Conservation (phyloP, 2,113 vertebrate genomes). For the Agelaius phoeniceus region DNA sequence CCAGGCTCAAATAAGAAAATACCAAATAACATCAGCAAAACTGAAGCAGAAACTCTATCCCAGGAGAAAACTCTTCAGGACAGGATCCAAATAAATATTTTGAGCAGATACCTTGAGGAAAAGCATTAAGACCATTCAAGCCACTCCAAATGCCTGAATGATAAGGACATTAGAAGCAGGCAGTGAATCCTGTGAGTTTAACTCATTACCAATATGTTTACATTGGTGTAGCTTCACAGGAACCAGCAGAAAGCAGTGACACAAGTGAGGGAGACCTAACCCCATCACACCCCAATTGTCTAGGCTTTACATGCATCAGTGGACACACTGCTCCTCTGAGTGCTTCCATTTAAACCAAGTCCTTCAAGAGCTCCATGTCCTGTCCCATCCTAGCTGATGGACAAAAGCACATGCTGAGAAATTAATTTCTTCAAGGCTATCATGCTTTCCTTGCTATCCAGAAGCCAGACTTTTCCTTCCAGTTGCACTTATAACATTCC, state of each 20-base stretch:
- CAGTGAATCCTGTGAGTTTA: not conserved
- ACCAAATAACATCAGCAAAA: not conserved
- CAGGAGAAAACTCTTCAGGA: not conserved
- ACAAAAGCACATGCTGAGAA: slow-evolving; percentile 14
- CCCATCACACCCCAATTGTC: not conserved
- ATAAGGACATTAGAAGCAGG: not conserved
- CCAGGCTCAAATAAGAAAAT: not conserved
- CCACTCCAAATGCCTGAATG: not conserved
- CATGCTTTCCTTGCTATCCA: not conserved
- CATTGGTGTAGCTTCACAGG: not conserved
- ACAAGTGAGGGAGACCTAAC: not conserved
- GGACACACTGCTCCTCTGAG: not conserved
- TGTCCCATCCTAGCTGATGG: not conserved
- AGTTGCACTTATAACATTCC: not conserved
- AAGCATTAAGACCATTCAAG: not conserved
- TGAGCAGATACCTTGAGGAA: not conserved
- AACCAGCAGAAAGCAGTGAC: not conserved
- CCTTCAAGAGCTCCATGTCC: not conserved
- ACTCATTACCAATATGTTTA: not conserved
- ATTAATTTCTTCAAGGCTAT: not conserved
- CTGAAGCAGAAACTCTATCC: not conserved
- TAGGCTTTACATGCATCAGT: not conserved
- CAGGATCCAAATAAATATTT: not conserved
- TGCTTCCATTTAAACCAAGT: not conserved
- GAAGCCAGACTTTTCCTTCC: not conserved